Evolutionary conservation across 2,113 vertebrate species (phyloP).

Genomic region (Centropus unirufus): DNA sequence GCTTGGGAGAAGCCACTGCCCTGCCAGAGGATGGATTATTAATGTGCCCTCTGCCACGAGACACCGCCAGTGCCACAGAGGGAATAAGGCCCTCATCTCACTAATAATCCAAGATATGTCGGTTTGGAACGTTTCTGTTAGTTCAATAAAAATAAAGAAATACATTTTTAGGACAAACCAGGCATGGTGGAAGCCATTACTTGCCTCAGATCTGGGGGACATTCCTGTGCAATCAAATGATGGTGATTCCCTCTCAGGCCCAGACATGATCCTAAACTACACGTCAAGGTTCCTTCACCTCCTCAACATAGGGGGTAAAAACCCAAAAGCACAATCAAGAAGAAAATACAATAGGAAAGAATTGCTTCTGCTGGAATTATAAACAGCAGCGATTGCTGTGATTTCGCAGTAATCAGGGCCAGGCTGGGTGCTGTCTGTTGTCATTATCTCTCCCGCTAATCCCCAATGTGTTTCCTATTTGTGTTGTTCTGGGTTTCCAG

Average conservation of each 20-base stretch:
- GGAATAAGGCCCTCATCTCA: not conserved
- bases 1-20: fast-evolving
- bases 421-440: constrained; percentile 31
- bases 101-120: not conserved
- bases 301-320: not conserved
- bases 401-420: constrained; percentile 70
- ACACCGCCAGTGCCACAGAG: not conserved
- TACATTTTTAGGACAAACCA: not conserved
- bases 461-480: constrained; percentile 71
- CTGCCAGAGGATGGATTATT: not conserved
- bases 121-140: not conserved
- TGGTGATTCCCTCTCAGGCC: not conserved
- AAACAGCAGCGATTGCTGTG: constrained; percentile 58
- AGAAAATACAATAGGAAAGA: constrained; percentile 13
- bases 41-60: not conserved
- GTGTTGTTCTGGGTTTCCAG: constrained; percentile 1
- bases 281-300: constrained; percentile 33
- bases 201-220: not conserved
- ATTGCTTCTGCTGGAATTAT: constrained; percentile 51
- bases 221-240: constrained; percentile 14
- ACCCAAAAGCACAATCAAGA: constrained; percentile 35
- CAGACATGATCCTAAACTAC: constrained; percentile 8
- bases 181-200: not conserved
- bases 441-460: constrained; percentile 60
- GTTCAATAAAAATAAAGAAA: not conserved